phyloP scores from a whole-genome alignment of 2,797 vertebrate species.

The Rhyacichthys aspro region DNA sequence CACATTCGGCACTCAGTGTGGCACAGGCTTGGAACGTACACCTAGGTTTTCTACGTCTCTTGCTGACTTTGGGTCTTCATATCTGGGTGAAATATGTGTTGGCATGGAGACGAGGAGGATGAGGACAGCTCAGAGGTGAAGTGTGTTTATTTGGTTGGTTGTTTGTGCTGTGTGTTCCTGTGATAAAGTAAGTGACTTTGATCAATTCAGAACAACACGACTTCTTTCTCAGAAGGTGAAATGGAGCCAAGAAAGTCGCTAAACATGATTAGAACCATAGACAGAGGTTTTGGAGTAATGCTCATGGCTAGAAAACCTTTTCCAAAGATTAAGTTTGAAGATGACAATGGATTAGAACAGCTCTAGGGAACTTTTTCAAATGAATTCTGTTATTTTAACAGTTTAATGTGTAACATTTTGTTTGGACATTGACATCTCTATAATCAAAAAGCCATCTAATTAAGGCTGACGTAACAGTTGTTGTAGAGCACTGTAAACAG shows the following conservation, averaged over 20 bases:
- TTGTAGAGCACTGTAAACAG: conserved; percentile 35
- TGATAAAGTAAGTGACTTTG: conserved; percentile 23
- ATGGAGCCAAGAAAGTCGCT: no score
- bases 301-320: background rate
- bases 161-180: conserved; percentile 50
- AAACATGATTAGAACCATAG: background rate
- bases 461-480: conserved; percentile 3
- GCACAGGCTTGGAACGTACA: conserved; percentile 23
- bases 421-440: conserved; percentile 19
- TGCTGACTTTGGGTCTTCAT: conserved; percentile 2
- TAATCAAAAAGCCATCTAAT: no score
- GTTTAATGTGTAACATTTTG: no score
- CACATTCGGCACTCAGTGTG: conserved; percentile 40
- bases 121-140: conserved; percentile 76
- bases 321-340: no score
- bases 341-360: no score
- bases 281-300: background rate
- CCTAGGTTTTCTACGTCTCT: conserved; percentile 5
- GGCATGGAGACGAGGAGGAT: conserved; percentile 78
- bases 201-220: background rate
- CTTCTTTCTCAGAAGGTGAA: no score
- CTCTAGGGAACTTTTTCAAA: conserved; percentile 13
- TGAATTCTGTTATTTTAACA: conserved; percentile 14
- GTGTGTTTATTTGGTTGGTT: conserved; percentile 26
- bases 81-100: conserved; percentile 68